phyloP scores from a whole-genome alignment of 2,888 invertebrate genomes.

The Spatulosminthurus flaviceps region DNA sequence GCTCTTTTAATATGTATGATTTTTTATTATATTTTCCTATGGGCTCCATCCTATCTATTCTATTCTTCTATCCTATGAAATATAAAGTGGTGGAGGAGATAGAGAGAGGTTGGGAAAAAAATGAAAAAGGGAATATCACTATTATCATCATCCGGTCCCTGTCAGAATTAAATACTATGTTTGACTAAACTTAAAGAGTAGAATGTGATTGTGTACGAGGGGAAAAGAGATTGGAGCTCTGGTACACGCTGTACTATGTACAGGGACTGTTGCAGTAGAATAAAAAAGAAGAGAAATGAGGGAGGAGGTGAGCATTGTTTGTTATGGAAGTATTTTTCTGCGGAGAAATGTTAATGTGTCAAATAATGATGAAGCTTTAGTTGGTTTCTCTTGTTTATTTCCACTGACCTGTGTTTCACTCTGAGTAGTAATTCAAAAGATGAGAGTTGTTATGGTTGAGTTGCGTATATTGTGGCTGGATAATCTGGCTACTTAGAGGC shows the following conservation, averaged over 20 bases:
- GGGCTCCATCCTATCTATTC: too few relatives aligned
- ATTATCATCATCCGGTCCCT: conserved; percentile 18
- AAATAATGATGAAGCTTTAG: too few relatives aligned
- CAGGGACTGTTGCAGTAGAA: too few relatives aligned
- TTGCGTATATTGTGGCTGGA: too few relatives aligned
- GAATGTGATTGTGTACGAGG: neutral
- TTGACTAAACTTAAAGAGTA: neutral
- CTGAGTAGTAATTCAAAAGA: too few relatives aligned
- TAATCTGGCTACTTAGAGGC: too few relatives aligned
- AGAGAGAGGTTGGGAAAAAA: neutral
- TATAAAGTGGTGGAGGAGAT: neutral
- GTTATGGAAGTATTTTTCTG: neutral
- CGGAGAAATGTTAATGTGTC: neutral
- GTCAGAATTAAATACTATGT: conserved; percentile 9
- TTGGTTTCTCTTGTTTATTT: too few relatives aligned
- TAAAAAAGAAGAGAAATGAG: neutral
- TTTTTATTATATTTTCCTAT: neutral
- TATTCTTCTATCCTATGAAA: too few relatives aligned
- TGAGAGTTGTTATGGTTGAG: too few relatives aligned
- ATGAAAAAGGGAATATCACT: neutral
- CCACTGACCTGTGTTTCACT: too few relatives aligned
- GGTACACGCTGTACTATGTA: too few relatives aligned
- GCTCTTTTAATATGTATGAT: neutral
- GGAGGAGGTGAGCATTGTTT: neutral
- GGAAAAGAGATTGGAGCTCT: neutral